These are phyloP conservation scores for Bagarius yarrelli DNA, from an alignment of 2,113 vertebrate genomes.

Conservation along the genomic window DNA sequence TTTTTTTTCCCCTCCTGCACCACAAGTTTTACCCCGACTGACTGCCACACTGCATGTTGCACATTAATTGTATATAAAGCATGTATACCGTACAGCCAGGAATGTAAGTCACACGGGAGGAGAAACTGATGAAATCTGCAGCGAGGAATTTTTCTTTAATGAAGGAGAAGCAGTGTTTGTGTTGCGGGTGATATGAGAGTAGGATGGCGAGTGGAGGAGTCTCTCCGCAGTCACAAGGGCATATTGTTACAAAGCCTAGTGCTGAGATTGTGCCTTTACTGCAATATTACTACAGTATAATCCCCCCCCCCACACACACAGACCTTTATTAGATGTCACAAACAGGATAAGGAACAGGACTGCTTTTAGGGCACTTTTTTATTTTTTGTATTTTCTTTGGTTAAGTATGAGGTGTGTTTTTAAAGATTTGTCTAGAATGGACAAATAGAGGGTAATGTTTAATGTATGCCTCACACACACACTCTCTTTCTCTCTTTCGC, in stretches of 20 bases:
- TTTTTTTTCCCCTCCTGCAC: no score
- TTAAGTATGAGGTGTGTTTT: not conserved
- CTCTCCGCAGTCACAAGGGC: conserved; percentile 11
- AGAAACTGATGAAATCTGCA: conserved; percentile 25
- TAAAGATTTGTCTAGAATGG: not conserved
- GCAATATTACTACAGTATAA: conserved; percentile 20
- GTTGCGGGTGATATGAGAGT: not conserved
- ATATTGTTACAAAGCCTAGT: conserved; percentile 14
- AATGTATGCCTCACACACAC: not conserved
- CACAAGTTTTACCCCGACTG: no score
- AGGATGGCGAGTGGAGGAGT: not conserved
- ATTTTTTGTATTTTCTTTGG: conserved; percentile 24
- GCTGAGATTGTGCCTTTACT: not conserved
- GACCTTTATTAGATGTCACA: conserved; percentile 22
- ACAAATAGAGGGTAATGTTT: not conserved
- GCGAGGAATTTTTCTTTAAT: conserved; percentile 6
- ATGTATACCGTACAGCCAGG: not conserved
- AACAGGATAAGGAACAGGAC: not conserved
- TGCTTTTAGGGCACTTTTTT: conserved; percentile 45
- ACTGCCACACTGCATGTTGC: not conserved
- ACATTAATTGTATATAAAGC: not conserved
- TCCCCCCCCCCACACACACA: not conserved
- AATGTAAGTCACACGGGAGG: not conserved
- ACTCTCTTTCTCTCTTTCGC: no score
- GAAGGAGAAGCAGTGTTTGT: conserved; percentile 14